Evolutionary conservation across 2,797 vertebrate genomes (phyloP), one percentile per base, ranked within the genome.

Genomic region (Acipenser oxyrinchus): DNA sequence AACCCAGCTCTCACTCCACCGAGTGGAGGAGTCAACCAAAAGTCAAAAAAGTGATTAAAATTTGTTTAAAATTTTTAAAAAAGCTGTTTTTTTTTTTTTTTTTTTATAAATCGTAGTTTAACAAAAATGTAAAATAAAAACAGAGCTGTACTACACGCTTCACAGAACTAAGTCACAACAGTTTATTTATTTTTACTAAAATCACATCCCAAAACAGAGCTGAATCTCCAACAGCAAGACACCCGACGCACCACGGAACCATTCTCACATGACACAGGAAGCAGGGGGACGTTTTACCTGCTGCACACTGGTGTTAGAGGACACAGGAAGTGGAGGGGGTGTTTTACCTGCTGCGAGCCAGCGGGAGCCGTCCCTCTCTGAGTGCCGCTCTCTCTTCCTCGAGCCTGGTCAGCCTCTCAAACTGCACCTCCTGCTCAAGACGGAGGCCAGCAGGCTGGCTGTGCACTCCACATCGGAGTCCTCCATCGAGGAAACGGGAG

Each of bases 341-440:
- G 72, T 48, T 73, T 96, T 98, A 98, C 96, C 96, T 98, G 94
- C 84, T 95, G 92, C 87, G 82, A 90, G 92, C 89, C 94, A 78
- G 94, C 83, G 93, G 93, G 89, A 96, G 87, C n/a, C 68, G 94
- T 96, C 87, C 95, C 94, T 80, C 94, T 91, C 86, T 93, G 94
- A 78, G 95, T 95, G 85, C 95, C 95, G 82, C 95, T 91, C 95
- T 92, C 74, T 99, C 95, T 83, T 98, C 95, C 91, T 99, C 96
- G 72, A 99, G 92, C 84, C 93, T 94, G 83, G 95, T 97, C 90
- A 98, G 91, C 91, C 95, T 93, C 93, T 98, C 94, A 83, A 99
- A 99, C 90, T 99, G 96, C 75, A 94, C 95, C 93, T 99, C 96
- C 91, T 99, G 96, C 87, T 97, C 96, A 89, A 96, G 94, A 98